Evolutionary conservation across 2,888 invertebrate species (phyloP), one percentile per base, ranked within the genome.

Genomic region (Toxonevra muliebris): DNA sequence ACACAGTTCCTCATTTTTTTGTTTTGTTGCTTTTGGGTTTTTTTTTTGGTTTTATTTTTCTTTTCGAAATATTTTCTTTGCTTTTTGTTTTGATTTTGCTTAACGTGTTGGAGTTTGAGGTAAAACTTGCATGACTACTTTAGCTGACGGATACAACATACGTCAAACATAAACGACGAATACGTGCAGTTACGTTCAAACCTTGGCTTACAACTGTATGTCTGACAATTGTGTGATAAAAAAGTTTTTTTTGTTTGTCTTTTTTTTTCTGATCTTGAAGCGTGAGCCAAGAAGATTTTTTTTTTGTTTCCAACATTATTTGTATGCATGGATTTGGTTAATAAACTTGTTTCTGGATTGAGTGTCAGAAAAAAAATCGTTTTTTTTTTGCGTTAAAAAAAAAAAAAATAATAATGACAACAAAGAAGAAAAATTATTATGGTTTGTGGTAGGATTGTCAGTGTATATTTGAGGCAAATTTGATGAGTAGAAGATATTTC

Each of bases 71-170:
- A 20, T 60, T 20, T 54, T 40, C 43, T 11, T 52, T 42, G n/a
- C 30, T 48, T 8, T 61, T 43, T 63, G 30, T 60, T 58, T 52
- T 58, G 57, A 19, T 69, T 64, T 53, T 58, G 48, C 45, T 64
- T 9, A 20, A 45, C 20, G 20, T 48, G 40, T 48, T 63, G 12
- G 53, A 50, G 41, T 50, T n/a, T 43, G 13, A 30, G 63, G 30
- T 62, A 40, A 61, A 65, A 69, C 69, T 59, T 61, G 62, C 59
- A 58, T 61, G 69, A 62, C 48, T 40, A 41, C 63, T n/a, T 11
- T 40, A 17, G 10, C 17, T 41, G 40, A 3, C 57, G 30, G 15
- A 15, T 42, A 12, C 12, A 58, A 58, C n/a, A 43, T 40, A n/a
- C n/a, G 30, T 40, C 11, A 58, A 42, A 19, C 12, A 41, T n/a